Evolutionary conservation across 92 coral and sea anemone species (phyloP).

Genomic region (Porites evermanni): DNA sequence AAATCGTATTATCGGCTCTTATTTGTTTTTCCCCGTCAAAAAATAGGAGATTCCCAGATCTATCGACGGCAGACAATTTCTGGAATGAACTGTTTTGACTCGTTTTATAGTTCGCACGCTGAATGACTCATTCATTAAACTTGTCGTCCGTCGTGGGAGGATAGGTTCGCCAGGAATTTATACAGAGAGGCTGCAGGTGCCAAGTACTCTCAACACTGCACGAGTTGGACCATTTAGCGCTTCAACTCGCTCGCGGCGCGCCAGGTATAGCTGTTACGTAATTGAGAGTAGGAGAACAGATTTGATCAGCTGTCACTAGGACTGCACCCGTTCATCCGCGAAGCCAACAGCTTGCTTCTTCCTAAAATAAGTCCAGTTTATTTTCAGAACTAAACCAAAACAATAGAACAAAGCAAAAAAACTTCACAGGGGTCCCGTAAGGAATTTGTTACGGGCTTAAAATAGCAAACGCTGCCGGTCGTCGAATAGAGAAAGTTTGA

Average conservation of each 20-base stretch:
- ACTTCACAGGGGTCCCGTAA: constrained; percentile 20
- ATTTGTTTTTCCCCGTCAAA: constrained; percentile 3
- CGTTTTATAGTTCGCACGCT: neutral
- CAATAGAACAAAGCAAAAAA: constrained; percentile 36
- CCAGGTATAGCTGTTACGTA: constrained; percentile 4
- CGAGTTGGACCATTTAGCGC: neutral
- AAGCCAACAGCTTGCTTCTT: constrained; percentile 15
- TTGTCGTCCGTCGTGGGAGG: constrained; percentile 28
- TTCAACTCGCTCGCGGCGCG: constrained; percentile 10
- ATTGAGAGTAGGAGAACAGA: neutral
- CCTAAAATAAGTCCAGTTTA: constrained; percentile 36
- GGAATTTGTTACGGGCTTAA: constrained; percentile 35
- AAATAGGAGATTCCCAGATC: constrained; percentile 2
- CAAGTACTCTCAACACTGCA: constrained; percentile 9
- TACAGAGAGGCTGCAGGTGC: constrained; percentile 1
- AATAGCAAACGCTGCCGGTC: constrained; percentile 13
- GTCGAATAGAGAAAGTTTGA: neutral
- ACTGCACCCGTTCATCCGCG: constrained; percentile 6
- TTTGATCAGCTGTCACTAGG: neutral
- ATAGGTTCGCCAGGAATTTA: neutral
- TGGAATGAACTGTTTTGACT: constrained; percentile 9
- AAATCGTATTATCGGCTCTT: constrained; percentile 10
- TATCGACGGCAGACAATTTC: constrained; percentile 7
- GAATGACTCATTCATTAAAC: constrained; percentile 46
- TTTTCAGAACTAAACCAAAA: constrained; percentile 9